Percentiles rank a stretch among this genome's conserved stretches.
Evolutionary conservation across 2,113 vertebrate species (phyloP).

Genomic region (Uropsilus gracilis): DNA sequence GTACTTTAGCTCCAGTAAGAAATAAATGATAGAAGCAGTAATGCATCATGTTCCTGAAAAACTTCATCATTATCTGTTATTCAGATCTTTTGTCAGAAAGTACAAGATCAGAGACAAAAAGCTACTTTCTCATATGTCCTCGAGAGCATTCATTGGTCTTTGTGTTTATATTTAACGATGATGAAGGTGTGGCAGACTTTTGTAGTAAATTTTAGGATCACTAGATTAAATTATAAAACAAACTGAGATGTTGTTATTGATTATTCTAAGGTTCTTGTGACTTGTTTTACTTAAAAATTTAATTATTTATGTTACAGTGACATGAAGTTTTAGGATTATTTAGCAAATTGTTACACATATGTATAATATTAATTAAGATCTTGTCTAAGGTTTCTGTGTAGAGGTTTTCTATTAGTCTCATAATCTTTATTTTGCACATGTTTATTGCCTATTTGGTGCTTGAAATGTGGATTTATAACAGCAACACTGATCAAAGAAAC

Average conservation of each 20-base stretch:
- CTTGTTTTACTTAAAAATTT: not conserved
- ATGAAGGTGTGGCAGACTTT: not conserved
- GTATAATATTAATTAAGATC: not conserved
- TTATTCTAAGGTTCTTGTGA: constrained; percentile 33
- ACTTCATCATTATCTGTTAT: not conserved
- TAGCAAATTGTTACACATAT: not conserved
- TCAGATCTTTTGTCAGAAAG: constrained; percentile 9
- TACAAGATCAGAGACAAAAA: not conserved
- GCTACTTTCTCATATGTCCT: not conserved
- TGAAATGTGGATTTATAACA: not conserved
- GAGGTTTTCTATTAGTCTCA: not conserved
- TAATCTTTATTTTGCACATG: not conserved
- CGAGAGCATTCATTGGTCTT: not conserved
- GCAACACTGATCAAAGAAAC: not conserved
- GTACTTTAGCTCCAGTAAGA: not conserved
- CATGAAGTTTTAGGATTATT: not conserved
- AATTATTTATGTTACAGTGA: not conserved
- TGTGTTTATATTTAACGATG: constrained; percentile 17
- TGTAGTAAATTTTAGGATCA: not conserved
- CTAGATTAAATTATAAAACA: too few species aligned
- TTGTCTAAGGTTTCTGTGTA: not conserved
- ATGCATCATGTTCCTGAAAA: not conserved
- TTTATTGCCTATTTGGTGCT: not conserved
- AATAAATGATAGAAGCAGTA: constrained; percentile 24
- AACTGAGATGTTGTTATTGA: not conserved